Base-by-base conservation (phyloP, 2,888 invertebrate species). In the Schrankia costaestrigalis region DNA sequence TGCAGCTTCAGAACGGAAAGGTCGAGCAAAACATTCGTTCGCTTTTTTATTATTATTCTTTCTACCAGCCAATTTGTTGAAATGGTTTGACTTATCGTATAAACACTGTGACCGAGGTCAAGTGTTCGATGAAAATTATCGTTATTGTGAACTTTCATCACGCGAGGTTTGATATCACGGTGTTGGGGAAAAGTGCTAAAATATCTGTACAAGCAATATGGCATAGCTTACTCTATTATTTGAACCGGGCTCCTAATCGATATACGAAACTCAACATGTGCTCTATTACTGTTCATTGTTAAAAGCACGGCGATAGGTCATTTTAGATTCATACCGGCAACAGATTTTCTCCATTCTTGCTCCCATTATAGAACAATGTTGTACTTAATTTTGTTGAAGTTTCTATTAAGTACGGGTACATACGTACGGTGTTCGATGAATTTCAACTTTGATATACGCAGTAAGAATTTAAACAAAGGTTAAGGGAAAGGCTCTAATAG, bases 51-150 rank as follows among this genome's bases (percentile, higher is more conserved):
- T n/a, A n/a, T n/a, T n/a, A n/a, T n/a, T n/a, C n/a, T n/a, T n/a
- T n/a, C n/a, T n/a, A n/a, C n/a, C n/a, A n/a, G n/a, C n/a, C 34
- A 39, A 30, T 41, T 44, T 42, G 31, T 35, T 15, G 14, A n/a
- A 29, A 41, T 39, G 25, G 31, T 41, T 52, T 34, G 26, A 43
- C 21, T 39, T 52, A 44, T 41, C 35, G 37, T 43, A 56, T 63
- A 61, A 59, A 49, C 56, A 41, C 48, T 49, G 41, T 46, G 42
- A 31, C 27, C 40, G 36, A 52, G 45, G 37, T 48, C 36, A 18
- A 47, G 31, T 45, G 41, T 45, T 52, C 42, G 40, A 46, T 47
- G 39, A 49, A 46, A 56, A 53, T 48, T 48, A 54, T 48, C 29
- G 46, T 45, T 55, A 46, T 45, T 32, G 39, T 45, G 41, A 29